A percentile compares a stretch with the other conserved stretches of the same genome.
These are phyloP conservation scores for Stenolophus ochropezus DNA, from an alignment of 2,888 invertebrate species.

Conservation along the genomic window DNA sequence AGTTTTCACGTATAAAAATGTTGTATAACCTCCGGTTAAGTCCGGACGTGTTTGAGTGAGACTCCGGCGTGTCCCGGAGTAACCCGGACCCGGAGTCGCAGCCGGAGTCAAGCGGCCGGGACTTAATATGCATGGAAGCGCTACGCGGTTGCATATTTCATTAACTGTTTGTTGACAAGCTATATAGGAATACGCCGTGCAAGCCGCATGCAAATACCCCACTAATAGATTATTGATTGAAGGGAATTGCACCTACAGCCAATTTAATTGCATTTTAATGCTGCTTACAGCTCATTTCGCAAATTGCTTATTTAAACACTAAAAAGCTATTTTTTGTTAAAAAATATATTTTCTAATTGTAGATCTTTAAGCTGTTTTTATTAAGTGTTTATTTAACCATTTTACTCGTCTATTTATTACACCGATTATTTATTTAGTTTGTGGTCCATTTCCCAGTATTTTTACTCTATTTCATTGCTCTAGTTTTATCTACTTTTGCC, in stretches of 20 bases:
- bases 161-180: conserved; percentile 47
- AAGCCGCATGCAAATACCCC: neutral
- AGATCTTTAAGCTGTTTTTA: too few species aligned
- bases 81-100: neutral
- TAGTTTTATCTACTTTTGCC: too few species aligned
- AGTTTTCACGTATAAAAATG: neutral
- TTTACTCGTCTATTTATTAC: too few species aligned
- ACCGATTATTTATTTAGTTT: too few species aligned
- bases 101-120: neutral
- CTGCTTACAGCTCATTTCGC: neutral
- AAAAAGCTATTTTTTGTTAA: too few species aligned
- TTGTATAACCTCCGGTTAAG: neutral
- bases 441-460: too few species aligned
- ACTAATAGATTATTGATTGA: neutral
- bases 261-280: neutral
- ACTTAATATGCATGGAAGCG: conserved; percentile 49
- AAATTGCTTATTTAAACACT: too few species aligned
- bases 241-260: neutral
- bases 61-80: neutral
- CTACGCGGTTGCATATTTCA: conserved; percentile 42
- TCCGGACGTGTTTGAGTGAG: neutral
- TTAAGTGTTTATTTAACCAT: too few species aligned
- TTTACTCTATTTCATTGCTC: too few species aligned
- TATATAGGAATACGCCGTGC: conserved; percentile 3
- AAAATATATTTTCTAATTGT: too few species aligned